Evolutionary conservation across 2,113 vertebrate species (phyloP), one percentile per base, ranked within the genome.

Genomic region (Semicossyphus pulcher): DNA sequence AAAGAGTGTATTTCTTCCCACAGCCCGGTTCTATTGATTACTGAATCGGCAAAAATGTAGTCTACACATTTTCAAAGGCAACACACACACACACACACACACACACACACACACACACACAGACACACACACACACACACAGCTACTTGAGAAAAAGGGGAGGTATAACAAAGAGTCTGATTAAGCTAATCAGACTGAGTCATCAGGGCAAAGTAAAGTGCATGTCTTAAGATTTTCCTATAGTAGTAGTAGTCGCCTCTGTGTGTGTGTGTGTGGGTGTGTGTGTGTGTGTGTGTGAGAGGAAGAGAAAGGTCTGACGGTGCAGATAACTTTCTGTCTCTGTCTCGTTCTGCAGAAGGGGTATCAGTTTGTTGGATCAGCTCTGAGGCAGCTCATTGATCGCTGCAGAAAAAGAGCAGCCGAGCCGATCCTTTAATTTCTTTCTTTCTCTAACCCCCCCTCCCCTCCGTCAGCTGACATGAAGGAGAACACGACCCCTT

Each of bases 281-380:
- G 20, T 61, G 56, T 44, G 21, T 62, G 31, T 26, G 3, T 20
- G 28, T 23, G 39, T 39, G 52, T 20, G 34, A 36, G n/a, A n/a
- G n/a, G n/a, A 26, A 37, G 29, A 56, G 42, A 15, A 62, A 67
- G 42, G 65, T 52, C 72, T 76, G 78, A 76, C 39, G 25, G 16
- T 31, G 65, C 72, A 76, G 53, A 81, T 75, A 48, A 65, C 51
- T 54, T 59, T 66, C 11, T n/a, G 59, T 61, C 47, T 72, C 9
- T 26, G 26, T 37, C 32, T 39, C 10, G 29, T 44, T 29, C 25
- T 45, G 56, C 49, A 56, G 75, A 54, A 34, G 16, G 29, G 2
- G 12, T 29, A 54, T 76, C 59, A 41, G 29, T 47, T 31, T 59
- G 23, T 21, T 21, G 44, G 65, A 74, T 73, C 71, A 5, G 20